Evolutionary conservation across 2,888 invertebrate genomes (phyloP).

Genomic region (Acronicta psi): DNA sequence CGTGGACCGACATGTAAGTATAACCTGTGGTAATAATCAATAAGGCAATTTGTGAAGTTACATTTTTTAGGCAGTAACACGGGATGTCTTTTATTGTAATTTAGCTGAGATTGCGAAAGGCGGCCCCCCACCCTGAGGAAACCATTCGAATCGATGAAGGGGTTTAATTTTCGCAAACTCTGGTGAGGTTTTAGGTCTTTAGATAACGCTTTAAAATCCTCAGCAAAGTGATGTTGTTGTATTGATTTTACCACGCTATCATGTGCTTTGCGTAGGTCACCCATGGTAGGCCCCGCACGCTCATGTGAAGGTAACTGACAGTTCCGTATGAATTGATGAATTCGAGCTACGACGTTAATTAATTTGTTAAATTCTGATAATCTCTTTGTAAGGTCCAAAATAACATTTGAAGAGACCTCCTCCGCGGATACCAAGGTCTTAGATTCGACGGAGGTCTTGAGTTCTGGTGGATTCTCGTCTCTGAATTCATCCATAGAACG

Average conservation of each 20-base stretch:
- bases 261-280: neutral
- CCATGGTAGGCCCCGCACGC: neutral
- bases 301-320: neutral
- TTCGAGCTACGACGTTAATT: neutral
- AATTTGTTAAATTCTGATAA: neutral
- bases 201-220: slow-evolving; percentile 11
- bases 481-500: slow-evolving; percentile 4
- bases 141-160: slow-evolving; percentile 13
- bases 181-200: slow-evolving; percentile 4
- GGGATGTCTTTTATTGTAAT: slow-evolving; percentile 1
- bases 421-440: neutral
- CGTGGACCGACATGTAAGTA: slow-evolving; percentile 33
- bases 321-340: neutral
- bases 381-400: neutral
- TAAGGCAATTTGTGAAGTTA: slow-evolving; percentile 9
- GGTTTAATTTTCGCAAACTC: slow-evolving; percentile 7
- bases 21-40: slow-evolving; percentile 26
- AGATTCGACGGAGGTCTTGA: neutral
- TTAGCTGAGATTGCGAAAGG: neutral
- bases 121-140: slow-evolving; percentile 24
- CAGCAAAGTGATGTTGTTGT: slow-evolving; percentile 12
- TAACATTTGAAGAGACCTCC: neutral
- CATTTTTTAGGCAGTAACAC: slow-evolving; percentile 9
- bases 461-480: neutral
- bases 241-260: slow-evolving; percentile 2